Base-by-base conservation (phyloP, 2,797 vertebrate species). In the Cynopterus sphinx region DNA sequence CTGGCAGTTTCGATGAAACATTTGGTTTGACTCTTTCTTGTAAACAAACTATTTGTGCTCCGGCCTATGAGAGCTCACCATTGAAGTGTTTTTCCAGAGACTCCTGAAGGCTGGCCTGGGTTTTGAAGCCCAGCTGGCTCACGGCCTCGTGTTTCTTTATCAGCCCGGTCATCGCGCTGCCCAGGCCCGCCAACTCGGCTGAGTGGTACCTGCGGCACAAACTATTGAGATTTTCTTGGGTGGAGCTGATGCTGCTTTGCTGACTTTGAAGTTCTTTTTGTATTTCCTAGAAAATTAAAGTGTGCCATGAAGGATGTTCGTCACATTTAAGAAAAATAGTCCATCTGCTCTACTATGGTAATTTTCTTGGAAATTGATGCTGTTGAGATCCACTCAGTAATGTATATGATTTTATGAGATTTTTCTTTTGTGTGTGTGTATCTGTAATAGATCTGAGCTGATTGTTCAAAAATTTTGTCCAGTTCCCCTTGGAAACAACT, bases 201-300 rank as follows among this genome's bases (percentile, higher is more conserved):
- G 99, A 99, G 61, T 99, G 99, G 97, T 99, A 99, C 49, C 99
- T 99, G 96, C 99, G 99, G 97, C 99, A 99, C 53, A 99, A 98
- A 33, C 98, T 97, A 22, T 99, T 99, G 86, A 99, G 99, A 31
- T 98, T 98, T 96, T 99, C 99, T 93, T 98, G 98, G 1, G 99
- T 98, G 0, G 97, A 98, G 92, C 99, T 99, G 98, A 99, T 99
- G 97, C 97, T 98, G 91, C 98, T 98, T 81, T 99, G 99, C 95
- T 99, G 99, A 85, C 98, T 98, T 95, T 99, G 99, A 94, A 99
- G 99, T 39, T 99, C 98, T 89, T 98, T 98, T 95, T 99, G 99
- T 68, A 99, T 98, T 90, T 99, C 99, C 99, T 99, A 94, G 6
- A 95, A 94, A 74, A 95, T 11, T n/a, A 95, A 97, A 93, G 87